Conservation (phyloP, 1,140 invertebrate genomes). For the Sitodiplosis mosellana region DNA sequence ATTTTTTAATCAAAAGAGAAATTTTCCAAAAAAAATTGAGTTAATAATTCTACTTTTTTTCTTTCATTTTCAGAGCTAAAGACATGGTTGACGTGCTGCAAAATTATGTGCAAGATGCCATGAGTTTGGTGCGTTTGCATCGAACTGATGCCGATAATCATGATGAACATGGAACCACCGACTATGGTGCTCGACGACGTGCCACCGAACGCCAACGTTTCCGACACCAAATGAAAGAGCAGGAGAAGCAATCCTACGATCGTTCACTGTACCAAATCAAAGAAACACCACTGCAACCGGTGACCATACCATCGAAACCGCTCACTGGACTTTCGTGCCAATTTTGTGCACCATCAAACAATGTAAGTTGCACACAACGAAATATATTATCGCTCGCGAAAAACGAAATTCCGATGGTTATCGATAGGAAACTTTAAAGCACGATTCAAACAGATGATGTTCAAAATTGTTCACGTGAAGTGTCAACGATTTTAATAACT, state of each 20-base stretch:
- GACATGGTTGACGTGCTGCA: slow-evolving; percentile 1
- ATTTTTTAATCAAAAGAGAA: no score
- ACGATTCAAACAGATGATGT: no score
- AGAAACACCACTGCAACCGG: not conserved
- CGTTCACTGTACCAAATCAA: not conserved
- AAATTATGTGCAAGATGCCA: not conserved
- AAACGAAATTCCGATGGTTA: not conserved
- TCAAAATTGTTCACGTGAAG: no score
- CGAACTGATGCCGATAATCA: not conserved
- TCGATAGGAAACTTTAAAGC: not conserved
- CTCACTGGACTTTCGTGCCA: not conserved
- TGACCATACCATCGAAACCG: not conserved
- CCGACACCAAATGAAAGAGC: not conserved
- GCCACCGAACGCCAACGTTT: not conserved
- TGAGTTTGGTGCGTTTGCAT: not conserved
- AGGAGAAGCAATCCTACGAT: not conserved
- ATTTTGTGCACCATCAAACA: not conserved
- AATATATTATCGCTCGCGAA: not conserved
- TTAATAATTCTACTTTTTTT: no score
- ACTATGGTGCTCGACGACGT: not conserved
- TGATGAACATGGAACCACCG: not conserved
- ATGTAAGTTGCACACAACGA: not conserved
- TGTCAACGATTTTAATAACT: no score
- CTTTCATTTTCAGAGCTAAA: not conserved
- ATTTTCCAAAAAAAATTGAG: no score